Conservation (phyloP, 2,797 vertebrate species). For the Pseudocheirus occidentalis region DNA sequence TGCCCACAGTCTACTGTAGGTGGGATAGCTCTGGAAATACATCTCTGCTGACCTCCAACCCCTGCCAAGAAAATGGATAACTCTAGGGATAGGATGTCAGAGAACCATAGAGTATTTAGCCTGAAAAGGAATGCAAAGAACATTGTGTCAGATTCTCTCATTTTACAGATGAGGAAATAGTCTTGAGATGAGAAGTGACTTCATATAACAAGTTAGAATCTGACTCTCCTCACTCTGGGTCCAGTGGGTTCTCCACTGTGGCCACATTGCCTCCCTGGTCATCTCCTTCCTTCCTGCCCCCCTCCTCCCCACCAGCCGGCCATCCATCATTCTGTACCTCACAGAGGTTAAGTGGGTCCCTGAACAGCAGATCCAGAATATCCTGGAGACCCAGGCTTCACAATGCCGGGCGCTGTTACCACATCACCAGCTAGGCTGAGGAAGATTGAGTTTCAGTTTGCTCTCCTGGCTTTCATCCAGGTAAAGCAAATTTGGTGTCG, state of each 20-base stretch:
- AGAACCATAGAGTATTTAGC: not conserved
- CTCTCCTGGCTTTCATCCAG: conserved; percentile 80
- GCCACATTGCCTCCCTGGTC: not conserved
- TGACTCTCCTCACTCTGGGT: not conserved
- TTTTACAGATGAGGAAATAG: not conserved
- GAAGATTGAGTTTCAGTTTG: conserved; percentile 82
- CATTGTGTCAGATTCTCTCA: not conserved
- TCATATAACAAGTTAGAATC: not conserved
- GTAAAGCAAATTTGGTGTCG: conserved; percentile 81
- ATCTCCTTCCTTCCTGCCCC: conserved; percentile 35
- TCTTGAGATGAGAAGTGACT: not conserved
- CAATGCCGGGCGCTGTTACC: conserved; percentile 82
- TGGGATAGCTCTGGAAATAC: not conserved
- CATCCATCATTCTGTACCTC: conserved; percentile 81
- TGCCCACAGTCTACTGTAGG: not conserved
- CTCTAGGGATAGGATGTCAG: not conserved
- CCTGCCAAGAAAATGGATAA: not conserved
- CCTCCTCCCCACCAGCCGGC: conserved; percentile 54
- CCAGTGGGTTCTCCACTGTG: not conserved
- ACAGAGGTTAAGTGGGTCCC: conserved; percentile 83
- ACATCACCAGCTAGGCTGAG: conserved; percentile 62
- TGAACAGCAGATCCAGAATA: conserved; percentile 77
- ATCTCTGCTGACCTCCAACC: not conserved
- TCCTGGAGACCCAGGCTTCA: conserved; percentile 64
- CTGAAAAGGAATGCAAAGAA: not conserved